Percentiles rank a stretch among this genome's conserved stretches.
phyloP scores from a whole-genome alignment of 2,113 vertebrate species.

The Trachemys scripta region DNA sequence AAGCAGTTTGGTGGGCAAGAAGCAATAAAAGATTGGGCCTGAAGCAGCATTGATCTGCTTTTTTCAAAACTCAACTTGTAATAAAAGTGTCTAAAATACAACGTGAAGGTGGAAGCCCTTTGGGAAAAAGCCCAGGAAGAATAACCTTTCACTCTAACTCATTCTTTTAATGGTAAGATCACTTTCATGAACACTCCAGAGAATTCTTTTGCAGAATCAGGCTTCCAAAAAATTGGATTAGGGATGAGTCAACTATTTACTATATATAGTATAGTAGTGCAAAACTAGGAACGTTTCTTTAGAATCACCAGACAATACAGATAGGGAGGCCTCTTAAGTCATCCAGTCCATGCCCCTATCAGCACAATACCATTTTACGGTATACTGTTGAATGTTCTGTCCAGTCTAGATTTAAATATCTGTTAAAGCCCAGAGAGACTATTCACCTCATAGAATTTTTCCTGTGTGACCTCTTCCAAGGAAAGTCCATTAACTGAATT shows the following conservation, averaged over 20 bases:
- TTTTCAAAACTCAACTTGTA: background rate
- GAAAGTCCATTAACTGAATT: background rate
- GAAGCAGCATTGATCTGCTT: background rate
- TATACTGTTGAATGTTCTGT: background rate
- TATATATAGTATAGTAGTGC: background rate
- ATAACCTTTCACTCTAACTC: background rate
- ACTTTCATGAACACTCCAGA: background rate
- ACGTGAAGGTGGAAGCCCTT: background rate
- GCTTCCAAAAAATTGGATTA: background rate
- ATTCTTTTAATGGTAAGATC: background rate
- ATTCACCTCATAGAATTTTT: background rate
- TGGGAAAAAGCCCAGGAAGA: background rate
- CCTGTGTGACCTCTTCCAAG: background rate
- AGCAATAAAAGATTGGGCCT: background rate
- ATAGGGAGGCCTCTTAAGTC: background rate
- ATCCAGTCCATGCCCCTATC: background rate
- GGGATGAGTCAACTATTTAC: background rate
- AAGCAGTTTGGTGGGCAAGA: accelerated
- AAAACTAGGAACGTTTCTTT: background rate
- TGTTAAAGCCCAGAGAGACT: background rate
- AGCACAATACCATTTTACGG: background rate
- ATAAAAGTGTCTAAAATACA: background rate
- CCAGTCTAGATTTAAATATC: background rate
- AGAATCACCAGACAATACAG: background rate
- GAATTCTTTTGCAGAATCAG: background rate